Base-by-base conservation (phyloP, 2,113 vertebrate genomes). In the Pholis gunnellus region DNA sequence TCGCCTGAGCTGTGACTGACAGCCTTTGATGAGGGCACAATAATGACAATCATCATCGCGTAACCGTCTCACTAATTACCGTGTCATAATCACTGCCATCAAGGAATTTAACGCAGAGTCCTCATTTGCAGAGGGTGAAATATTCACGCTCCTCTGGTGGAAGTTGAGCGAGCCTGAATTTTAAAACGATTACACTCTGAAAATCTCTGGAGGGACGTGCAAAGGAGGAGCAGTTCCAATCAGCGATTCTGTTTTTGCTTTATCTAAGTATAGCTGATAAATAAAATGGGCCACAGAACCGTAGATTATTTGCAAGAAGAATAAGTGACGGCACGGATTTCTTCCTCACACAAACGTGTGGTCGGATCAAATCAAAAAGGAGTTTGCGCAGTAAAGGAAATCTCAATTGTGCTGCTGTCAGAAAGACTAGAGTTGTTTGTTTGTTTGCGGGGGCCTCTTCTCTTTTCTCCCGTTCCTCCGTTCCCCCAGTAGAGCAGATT, bases 71-170 rank as follows among this genome's bases (percentile, higher is more conserved):
- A 29, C 88, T 92, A 92, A 91, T 93, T 90, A 83, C 83, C 5
- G 17, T 81, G 81, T 86, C 84, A 85, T 91, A 86, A 91, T 92
- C 85, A 82, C 80, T 44, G 84, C 84, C 89, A 89, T 89, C 89
- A 86, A 89, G 88, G 83, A 87, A 89, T 87, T 90, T 65, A 46
- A 52, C 1, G 20, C 72, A 0, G 54, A 85, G 73, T 77, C 75
- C 86, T 89, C 79, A 86, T 91, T 90, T 89, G 78, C 83, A 81
- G 75, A 89, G 77, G 78, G 82, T 84, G 79, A 93, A 91, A 91
- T 91, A 89, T 89, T 89, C 86, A 88, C 75, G 61, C 73, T 82
- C 57, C 75, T 80, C 81, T 79, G 72, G 46, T 83, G 81, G 65
- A 90, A 85, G 72, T 69, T 72, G 79, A 90, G 73, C 87, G n/a